Evolutionary conservation across 2,113 vertebrate genomes (phyloP), one percentile per base, ranked within the genome.

Genomic region (Hassar affinis): DNA sequence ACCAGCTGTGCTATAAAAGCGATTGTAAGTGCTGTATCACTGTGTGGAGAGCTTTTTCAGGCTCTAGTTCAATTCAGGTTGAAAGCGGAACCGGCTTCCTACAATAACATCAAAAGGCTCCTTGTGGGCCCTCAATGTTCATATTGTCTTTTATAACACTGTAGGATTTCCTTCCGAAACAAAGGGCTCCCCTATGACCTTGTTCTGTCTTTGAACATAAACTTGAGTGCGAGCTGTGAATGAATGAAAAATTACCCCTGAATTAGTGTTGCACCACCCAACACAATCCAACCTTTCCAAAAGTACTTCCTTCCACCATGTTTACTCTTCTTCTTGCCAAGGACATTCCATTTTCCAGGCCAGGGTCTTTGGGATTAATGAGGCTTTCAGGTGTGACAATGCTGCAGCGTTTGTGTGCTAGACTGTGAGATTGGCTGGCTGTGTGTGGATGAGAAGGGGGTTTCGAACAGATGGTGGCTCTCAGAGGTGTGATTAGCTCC

Each of bases 391-490:
- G 66, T 35, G 64, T 51, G 45, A 80, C 66, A 57, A 80, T 83
- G 83, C 69, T 74, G 71, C 33, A 54, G 76, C 64, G 54, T 83
- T 80, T 88, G 83, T 86, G 59, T 85, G 51, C 71, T 83, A 86
- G 81, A 83, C 83, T 85, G 85, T 86, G 85, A 86, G 85, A 88
- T 88, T 85, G 85, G 57, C 80, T 33, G 80, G 76, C 62, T 82
- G 57, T 83, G 78, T 66, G 87, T 82, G 85, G 79, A 64, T 80
- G 82, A 80, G 56, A 69, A 82, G 82, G 47, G 62, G 57, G 71
- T 76, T 75, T 78, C 30, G 62, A 85, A 77, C 88, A 87, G 88
- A 89, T 89, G 86, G 88, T 80, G 71, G 79, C 80, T 85, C 80
- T 82, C 56, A 51, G 84, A 83, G 74, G 54, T 69, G 75, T 87